These are phyloP conservation scores for Vidua macroura DNA, from an alignment of 2,113 vertebrate genomes.

Conservation along the genomic window DNA sequence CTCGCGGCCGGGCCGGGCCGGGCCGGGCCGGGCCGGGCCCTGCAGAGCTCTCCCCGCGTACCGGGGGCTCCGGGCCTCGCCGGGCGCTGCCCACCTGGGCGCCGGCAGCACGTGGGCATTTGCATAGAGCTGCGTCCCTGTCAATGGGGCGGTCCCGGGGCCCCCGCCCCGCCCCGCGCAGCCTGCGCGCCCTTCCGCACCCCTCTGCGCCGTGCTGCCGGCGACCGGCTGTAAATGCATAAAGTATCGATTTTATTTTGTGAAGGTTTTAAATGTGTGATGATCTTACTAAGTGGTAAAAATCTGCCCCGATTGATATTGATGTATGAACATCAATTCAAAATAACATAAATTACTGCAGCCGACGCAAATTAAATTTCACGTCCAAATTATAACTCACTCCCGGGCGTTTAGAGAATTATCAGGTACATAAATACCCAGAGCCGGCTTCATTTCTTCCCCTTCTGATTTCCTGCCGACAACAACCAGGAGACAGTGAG, in stretches of 20 bases:
- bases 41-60: background rate
- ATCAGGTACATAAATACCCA: background rate
- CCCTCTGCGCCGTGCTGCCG: background rate
- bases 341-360: slow-evolving; percentile 33
- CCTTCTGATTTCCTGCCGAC: background rate
- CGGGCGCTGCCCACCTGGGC: background rate
- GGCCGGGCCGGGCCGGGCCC: background rate
- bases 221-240: background rate
- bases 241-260: background rate
- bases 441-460: background rate
- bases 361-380: slow-evolving; percentile 36
- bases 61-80: background rate
- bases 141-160: background rate
- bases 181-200: background rate
- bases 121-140: background rate
- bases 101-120: slow-evolving; percentile 8
- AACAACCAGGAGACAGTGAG: background rate
- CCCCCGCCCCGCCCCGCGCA: background rate
- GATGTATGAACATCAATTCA: slow-evolving; percentile 14
- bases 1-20: background rate
- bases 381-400: slow-evolving; percentile 7
- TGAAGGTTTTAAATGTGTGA: background rate
- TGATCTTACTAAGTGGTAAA: slow-evolving; percentile 13
- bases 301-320: background rate
- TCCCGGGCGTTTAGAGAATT: slow-evolving; percentile 1